Conservation (phyloP, 2,888 invertebrate species). For the Plebejus melissa region DNA sequence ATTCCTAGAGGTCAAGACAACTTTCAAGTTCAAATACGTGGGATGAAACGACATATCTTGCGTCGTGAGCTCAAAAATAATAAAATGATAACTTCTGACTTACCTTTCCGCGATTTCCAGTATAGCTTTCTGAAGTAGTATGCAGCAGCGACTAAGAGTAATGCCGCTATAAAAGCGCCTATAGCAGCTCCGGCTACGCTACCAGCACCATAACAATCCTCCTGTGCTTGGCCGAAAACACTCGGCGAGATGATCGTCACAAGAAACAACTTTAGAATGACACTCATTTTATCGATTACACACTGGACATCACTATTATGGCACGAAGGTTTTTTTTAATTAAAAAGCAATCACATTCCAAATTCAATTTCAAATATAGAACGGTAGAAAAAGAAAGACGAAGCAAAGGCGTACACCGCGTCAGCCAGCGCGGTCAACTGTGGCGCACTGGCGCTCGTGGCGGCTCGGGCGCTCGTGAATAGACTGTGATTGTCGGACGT, state of each 20-base stretch:
- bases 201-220: slow-evolving; percentile 82
- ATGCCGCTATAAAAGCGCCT: slow-evolving; percentile 83
- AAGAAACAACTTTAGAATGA: slow-evolving; percentile 61
- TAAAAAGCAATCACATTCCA: slow-evolving; percentile 62
- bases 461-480: slow-evolving; percentile 46
- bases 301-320: slow-evolving; percentile 67
- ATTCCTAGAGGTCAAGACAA: slow-evolving; percentile 20
- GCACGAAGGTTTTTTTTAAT: slow-evolving; percentile 52
- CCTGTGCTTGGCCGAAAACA: slow-evolving; percentile 69
- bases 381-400: slow-evolving; percentile 44
- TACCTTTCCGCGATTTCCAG: slow-evolving; percentile 80
- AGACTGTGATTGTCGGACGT: slow-evolving; percentile 68
- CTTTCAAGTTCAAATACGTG: slow-evolving; percentile 23
- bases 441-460: slow-evolving; percentile 38
- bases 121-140: slow-evolving; percentile 80
- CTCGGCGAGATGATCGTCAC: slow-evolving; percentile 67
- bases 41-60: neutral
- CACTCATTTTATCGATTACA: slow-evolving; percentile 60
- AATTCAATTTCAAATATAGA: slow-evolving; percentile 47
- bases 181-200: slow-evolving; percentile 85
- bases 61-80: neutral
- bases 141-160: slow-evolving; percentile 77
- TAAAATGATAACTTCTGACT: slow-evolving; percentile 39
- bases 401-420: slow-evolving; percentile 56
- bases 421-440: slow-evolving; percentile 65